phyloP scores from a whole-genome alignment of 2,113 vertebrate species.

The Geothlypis trichas region DNA sequence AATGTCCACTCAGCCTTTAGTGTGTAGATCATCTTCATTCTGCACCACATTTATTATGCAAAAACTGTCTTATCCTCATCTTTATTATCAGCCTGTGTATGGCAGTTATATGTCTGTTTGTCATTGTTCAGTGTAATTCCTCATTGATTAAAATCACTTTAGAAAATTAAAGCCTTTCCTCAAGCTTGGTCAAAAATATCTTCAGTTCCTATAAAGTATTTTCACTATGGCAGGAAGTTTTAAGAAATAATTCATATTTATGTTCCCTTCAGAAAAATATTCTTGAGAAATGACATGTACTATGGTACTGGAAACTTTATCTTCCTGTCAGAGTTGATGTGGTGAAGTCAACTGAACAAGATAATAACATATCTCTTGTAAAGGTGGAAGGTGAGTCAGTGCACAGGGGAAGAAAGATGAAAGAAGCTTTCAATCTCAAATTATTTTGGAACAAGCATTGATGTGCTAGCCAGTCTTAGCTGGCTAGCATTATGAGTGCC shows the following conservation, averaged over 20 bases:
- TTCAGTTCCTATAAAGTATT: constrained; percentile 55
- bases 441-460: background rate
- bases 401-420: constrained; percentile 42
- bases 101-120: background rate
- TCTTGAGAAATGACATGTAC: constrained; percentile 45
- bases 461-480: background rate
- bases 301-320: constrained; percentile 49
- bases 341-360: constrained; percentile 58
- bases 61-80: constrained; percentile 15
- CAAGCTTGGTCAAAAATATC: constrained; percentile 20
- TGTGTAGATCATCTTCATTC: background rate
- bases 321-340: constrained; percentile 69
- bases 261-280: constrained; percentile 61
- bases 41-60: background rate
- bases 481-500: background rate
- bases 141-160: constrained; percentile 57
- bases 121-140: constrained; percentile 31
- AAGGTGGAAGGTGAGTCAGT: constrained; percentile 65
- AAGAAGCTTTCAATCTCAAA: constrained; percentile 24
- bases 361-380: constrained; percentile 62
- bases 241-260: constrained; percentile 49
- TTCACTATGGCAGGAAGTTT: background rate
- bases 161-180: constrained; percentile 60
- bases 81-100: constrained; percentile 15
- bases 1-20: background rate